Conservation (phyloP, 2,113 vertebrate species). For the Chlorodrepanis virens region DNA sequence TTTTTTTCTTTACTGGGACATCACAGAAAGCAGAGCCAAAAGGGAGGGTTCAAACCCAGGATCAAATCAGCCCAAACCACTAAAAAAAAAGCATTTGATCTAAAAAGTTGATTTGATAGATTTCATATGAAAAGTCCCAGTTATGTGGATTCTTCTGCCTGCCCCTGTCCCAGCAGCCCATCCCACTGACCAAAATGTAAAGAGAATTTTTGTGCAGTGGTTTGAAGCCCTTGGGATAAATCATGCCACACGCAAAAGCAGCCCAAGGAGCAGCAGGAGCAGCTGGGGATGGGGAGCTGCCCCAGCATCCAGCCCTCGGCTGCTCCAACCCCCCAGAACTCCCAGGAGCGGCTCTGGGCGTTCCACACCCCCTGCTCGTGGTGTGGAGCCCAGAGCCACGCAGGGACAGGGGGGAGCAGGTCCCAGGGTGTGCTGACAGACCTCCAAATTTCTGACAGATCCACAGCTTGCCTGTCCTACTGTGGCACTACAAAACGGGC, state of each 20-base stretch:
- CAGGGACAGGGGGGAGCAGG: neutral
- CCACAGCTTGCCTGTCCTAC: no score
- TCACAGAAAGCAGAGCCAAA: neutral
- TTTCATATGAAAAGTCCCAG: neutral
- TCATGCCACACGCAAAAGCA: neutral
- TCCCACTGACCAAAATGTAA: no score
- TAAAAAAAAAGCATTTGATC: neutral
- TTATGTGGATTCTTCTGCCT: neutral
- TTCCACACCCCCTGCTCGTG: neutral
- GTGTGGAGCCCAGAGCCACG: neutral
- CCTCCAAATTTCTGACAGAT: neutral
- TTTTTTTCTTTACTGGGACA: neutral
- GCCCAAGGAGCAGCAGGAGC: neutral
- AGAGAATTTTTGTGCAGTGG: neutral
- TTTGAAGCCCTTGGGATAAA: neutral
- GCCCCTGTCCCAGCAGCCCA: neutral
- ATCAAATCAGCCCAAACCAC: neutral
- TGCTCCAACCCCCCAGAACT: neutral
- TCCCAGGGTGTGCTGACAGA: neutral
- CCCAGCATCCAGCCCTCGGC: neutral
- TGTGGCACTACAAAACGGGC: neutral
- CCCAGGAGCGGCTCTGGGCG: neutral
- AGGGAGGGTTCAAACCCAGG: neutral
- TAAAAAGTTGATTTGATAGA: neutral
- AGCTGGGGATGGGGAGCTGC: neutral